Evolutionary conservation across 2,113 vertebrate genomes (phyloP).

Genomic region (Hyperoodon ampullatus): DNA sequence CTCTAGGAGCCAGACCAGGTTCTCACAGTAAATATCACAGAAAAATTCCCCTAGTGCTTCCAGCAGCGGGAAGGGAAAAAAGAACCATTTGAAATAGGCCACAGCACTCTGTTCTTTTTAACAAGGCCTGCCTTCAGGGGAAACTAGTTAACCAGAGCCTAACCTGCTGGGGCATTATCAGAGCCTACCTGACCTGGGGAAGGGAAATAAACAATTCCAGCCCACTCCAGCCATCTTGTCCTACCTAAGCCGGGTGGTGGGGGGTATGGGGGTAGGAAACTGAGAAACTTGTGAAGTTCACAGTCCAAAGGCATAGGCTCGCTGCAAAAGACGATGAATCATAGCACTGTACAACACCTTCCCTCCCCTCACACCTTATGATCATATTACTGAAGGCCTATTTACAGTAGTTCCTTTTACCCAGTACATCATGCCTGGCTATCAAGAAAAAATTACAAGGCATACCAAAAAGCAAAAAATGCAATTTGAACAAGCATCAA

Average conservation of each 20-base stretch:
- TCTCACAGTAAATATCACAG: not conserved
- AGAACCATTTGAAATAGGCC: not conserved
- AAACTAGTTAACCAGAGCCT: not conserved
- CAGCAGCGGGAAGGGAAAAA: not conserved
- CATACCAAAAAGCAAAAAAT: constrained; percentile 18
- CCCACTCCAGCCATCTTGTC: not conserved
- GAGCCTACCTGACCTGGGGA: not conserved
- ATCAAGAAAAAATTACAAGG: not conserved
- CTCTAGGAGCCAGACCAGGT: not conserved
- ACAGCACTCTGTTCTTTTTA: not conserved
- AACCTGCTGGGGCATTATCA: not conserved
- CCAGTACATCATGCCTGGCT: not conserved
- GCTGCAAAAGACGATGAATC: not conserved
- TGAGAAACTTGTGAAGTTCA: not conserved
- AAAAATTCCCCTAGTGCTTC: not conserved
- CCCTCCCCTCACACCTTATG: not conserved
- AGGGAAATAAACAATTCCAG: not conserved
- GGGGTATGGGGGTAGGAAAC: not conserved
- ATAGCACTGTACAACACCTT: not conserved
- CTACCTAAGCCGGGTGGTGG: not conserved
- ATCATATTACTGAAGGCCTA: not conserved
- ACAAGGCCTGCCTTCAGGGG: not conserved
- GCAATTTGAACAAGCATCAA: not conserved
- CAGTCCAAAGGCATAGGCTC: not conserved
- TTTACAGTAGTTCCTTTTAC: not conserved